These are phyloP conservation scores for Leptinotarsa haldemani DNA, from an alignment of 2,888 invertebrate species.

Conservation along the genomic window DNA sequence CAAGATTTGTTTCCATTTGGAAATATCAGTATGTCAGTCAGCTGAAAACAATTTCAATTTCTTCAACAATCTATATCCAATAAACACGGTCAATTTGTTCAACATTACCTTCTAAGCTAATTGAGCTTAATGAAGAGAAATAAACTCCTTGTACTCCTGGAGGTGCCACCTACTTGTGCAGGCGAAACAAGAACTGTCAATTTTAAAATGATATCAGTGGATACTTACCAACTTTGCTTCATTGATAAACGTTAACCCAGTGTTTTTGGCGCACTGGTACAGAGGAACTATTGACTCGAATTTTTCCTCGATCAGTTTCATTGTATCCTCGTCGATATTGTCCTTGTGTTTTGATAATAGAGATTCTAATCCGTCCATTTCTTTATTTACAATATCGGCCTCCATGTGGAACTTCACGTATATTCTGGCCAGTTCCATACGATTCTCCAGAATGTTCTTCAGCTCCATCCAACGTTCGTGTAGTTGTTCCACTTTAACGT, in stretches of 20 bases:
- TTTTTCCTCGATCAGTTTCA: constrained; percentile 71
- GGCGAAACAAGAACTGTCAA: no score
- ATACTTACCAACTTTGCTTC: constrained; percentile 69
- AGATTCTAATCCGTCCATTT: constrained; percentile 75
- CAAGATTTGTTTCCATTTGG: no score
- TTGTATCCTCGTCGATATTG: constrained; percentile 67
- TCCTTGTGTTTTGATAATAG: constrained; percentile 68
- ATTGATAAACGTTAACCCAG: constrained; percentile 76
- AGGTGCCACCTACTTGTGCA: no score
- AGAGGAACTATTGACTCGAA: constrained; percentile 75
- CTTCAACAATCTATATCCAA: no score
- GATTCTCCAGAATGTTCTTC: constrained; percentile 71
- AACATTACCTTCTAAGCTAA: no score
- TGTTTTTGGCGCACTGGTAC: constrained; percentile 75
- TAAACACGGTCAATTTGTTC: no score
- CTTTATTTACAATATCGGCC: constrained; percentile 74
- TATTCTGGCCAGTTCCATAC: constrained; percentile 75
- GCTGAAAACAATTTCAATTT: no score
- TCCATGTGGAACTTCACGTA: constrained; percentile 80
- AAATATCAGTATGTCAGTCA: no score
- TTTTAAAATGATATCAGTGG: no score
- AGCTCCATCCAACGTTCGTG: constrained; percentile 74
- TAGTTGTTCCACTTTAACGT: constrained; percentile 73
- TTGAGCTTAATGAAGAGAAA: no score
- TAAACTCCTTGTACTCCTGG: no score